Base-by-base conservation (phyloP, 2,113 vertebrate species). In the Saccopteryx bilineata region DNA sequence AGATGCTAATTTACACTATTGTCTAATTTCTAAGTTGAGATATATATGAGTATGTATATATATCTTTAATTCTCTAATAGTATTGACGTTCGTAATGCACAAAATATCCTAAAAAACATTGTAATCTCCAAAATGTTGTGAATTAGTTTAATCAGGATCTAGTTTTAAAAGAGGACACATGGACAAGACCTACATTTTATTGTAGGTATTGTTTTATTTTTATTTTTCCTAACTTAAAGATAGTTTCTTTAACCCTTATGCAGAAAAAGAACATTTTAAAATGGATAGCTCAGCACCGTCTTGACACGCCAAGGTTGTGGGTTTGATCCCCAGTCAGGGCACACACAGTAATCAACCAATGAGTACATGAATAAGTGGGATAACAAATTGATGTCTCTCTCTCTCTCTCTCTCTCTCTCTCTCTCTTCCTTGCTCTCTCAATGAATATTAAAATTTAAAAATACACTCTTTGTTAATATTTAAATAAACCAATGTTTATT, bases 401-500 rank as follows among this genome's bases (percentile, higher is more conserved):
- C 39, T 39, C 39, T 39, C 39, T 39, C 39, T 39, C 39, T 39
- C 39, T 39, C 39, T 39, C 39, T 39, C 39, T 39, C 39, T 39
- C 39, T 39, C 39, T 39, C 39, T 39, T 39, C 39, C 39, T 39
- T 39, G 39, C 39, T 39, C 3, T 39, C 39, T 39, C 39, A 39
- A 39, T 39, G 39, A 39, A 39, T 39, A 39, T 39, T 39, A 39
- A 39, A 39, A 39, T 39, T 39, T 39, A 39, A 39, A 39, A 39
- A 39, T 39, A 39, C 39, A 84, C 39, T 12, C 18, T 52, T 24
- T 58, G 11, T 46, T 83, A 90, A 28, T 89, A 50, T 52, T 82
- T 52, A 88, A 78, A 26, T 39, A 71, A 94, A 79, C n/a, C 78
- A 63, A 61, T 56, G 21, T 26, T 87, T 86, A 9, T 82, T 58